A percentile compares a stretch with the other conserved stretches of the same genome.
Conservation (phyloP, 2,113 vertebrate genomes). For the Lepus europaeus region DNA sequence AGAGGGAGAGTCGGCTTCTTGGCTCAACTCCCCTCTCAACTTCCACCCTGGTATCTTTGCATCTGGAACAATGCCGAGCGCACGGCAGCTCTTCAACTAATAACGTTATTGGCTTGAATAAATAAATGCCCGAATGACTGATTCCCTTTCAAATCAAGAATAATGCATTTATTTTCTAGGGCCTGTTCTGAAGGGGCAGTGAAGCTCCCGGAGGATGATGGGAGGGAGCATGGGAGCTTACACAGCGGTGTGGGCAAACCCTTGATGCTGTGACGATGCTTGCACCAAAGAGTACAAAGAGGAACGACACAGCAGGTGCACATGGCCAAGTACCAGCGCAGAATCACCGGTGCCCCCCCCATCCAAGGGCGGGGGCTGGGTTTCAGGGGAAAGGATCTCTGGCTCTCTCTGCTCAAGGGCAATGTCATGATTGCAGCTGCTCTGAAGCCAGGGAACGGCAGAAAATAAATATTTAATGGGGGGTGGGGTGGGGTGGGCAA, state of each 20-base stretch:
- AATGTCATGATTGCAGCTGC: slow-evolving; percentile 26
- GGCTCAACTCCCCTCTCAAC: neutral
- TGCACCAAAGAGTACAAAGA: neutral
- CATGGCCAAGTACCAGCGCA: accelerated
- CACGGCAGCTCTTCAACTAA: neutral
- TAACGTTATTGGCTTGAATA: neutral
- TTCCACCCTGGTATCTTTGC: neutral
- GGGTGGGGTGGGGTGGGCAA: slow-evolving; percentile 19
- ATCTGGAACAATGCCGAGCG: neutral
- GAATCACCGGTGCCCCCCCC: neutral
- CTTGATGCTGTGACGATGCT: neutral
- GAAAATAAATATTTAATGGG: slow-evolving; percentile 46
- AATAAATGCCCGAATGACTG: neutral
- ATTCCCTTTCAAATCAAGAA: neutral
- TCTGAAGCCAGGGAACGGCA: slow-evolving; percentile 48
- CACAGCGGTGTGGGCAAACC: neutral
- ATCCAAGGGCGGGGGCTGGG: neutral
- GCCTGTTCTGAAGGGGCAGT: neutral
- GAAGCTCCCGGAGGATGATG: neutral
- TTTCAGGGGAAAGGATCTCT: neutral
- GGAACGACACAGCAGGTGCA: neutral
- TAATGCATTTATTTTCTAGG: neutral
- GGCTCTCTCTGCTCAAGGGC: neutral
- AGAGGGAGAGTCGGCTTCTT: neutral
- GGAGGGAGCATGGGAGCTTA: accelerated